Base-by-base conservation (phyloP, 2,113 vertebrate species). In the Corythaixoides concolor region DNA sequence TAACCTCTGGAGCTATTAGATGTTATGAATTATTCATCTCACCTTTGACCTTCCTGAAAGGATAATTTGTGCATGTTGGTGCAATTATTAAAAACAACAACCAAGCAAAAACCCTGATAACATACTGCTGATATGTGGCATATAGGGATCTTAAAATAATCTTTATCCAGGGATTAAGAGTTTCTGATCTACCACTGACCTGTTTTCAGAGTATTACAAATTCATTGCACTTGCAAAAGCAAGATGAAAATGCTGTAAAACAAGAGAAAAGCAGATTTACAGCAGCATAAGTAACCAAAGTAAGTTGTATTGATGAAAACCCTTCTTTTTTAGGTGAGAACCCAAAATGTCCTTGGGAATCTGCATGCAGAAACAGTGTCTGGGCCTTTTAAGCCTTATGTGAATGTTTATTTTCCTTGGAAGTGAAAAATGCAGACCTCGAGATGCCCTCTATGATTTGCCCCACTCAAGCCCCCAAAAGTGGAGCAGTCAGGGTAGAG, bases 101-200 rank as follows among this genome's bases (percentile, higher is more conserved):
- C 5, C 60, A 93, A 45, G 45, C 80, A 67, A 52, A 73, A 85
- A 22, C 45, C 35, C 28, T 35, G 91, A 82, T 79, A 87, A 69
- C 39, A 17, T 78, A 53, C 59, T 77, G 90, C 83, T 83, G 72
- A 76, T 94, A 64, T n/a, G 63, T 80, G n/a, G 85, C 0, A 0
- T 72, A 64, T 79, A 95, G 79, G 79, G 95, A 97, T 97, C 97
- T 97, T 97, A 88, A 95, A 89, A 95, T 97, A 97, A 97, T 97
- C 97, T 97, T 98, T 96, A 97, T 97, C 97, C 91, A 89, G 26
- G 90, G 96, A 97, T 98, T 97, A 97, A 58, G 95, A 93, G 62
- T 96, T 96, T 93, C 91, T 95, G 93, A 95, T 96, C 95, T 95
- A 95, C 75, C 74, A 90, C 45, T 98, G 97, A 97, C 97, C 97